Percentiles rank a stretch among this genome's conserved stretches.
Conservation (phyloP, 2,888 invertebrate genomes). For the Caenorhabditis zanzibari region DNA sequence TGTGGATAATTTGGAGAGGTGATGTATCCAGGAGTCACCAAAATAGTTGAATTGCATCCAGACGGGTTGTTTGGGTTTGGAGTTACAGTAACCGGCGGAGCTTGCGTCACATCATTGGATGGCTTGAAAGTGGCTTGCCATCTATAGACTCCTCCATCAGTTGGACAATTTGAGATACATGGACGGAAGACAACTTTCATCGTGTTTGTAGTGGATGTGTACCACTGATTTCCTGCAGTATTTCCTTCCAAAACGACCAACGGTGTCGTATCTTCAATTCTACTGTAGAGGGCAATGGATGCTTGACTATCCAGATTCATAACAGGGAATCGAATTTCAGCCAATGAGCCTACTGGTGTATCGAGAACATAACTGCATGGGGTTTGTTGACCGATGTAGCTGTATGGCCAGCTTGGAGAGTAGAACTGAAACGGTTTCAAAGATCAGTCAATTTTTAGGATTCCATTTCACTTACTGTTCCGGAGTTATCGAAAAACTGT, state of each 20-base stretch:
- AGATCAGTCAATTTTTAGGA: background rate
- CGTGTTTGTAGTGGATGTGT: conserved; percentile 58
- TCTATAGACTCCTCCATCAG: conserved; percentile 18
- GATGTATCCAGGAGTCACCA: conserved; percentile 59
- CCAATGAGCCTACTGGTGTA: conserved; percentile 48
- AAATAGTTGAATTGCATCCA: conserved; percentile 54
- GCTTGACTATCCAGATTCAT: conserved; percentile 51
- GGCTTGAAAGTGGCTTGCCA: conserved; percentile 60
- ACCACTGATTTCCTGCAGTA: conserved; percentile 50
- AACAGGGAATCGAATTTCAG: conserved; percentile 51
- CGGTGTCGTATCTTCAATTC: conserved; percentile 60
- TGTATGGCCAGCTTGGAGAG: conserved; percentile 62
- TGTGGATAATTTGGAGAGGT: conserved; percentile 59
- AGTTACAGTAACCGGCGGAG: conserved; percentile 55
- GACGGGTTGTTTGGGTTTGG: conserved; percentile 58
- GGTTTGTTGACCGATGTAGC: conserved; percentile 46
- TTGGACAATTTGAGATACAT: conserved; percentile 43
- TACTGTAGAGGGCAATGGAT: conserved; percentile 48
- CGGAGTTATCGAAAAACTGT: conserved; percentile 53
- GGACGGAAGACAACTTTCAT: conserved; percentile 63
- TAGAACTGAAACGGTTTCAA: conserved; percentile 47
- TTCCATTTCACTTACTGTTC: conserved; percentile 36
- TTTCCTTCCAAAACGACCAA: conserved; percentile 37
- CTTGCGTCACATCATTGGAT: conserved; percentile 35
- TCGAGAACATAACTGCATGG: conserved; percentile 59